Conservation (phyloP, 2,797 vertebrate species). For the Neoniphon sammara region DNA sequence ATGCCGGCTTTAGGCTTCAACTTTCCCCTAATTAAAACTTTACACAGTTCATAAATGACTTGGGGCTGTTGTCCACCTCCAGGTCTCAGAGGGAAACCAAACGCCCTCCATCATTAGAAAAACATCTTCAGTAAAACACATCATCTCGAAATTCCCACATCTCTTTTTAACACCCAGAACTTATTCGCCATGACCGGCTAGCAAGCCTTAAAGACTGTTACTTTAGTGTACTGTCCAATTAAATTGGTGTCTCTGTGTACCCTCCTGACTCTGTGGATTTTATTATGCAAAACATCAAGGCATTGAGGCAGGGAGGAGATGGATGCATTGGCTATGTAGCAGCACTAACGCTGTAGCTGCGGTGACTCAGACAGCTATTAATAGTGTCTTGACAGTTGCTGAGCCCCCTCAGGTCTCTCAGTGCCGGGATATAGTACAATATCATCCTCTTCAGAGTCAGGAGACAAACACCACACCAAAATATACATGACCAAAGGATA, state of each 20-base stretch:
- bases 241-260: slow-evolving; percentile 1
- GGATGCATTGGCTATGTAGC: slow-evolving; percentile 40
- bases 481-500: slow-evolving; percentile 1
- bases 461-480: slow-evolving; percentile 18
- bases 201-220: neutral
- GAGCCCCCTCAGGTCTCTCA: neutral
- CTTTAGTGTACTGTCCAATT: slow-evolving; percentile 24
- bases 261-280: slow-evolving; percentile 22
- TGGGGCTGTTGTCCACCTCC: slow-evolving; percentile 48
- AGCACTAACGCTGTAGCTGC: slow-evolving; percentile 31
- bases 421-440: neutral
- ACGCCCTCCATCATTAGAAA: neutral
- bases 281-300: slow-evolving; percentile 45
- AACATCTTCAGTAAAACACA: neutral
- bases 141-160: slow-evolving; percentile 4
- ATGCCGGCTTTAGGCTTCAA: slow-evolving; percentile 48
- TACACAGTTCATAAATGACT: slow-evolving; percentile 62
- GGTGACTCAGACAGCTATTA: slow-evolving; percentile 58
- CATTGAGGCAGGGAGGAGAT: slow-evolving; percentile 33
- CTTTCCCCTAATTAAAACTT: slow-evolving; percentile 69
- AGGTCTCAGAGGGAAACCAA: slow-evolving; percentile 38
- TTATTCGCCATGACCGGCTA: neutral
- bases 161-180: slow-evolving; percentile 4
- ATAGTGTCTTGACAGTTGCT: slow-evolving; percentile 42
- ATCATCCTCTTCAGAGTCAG: neutral